Percentiles rank a stretch among this genome's conserved stretches.
Conservation (phyloP, 2,888 invertebrate species). For the Frankliniella fusca region DNA sequence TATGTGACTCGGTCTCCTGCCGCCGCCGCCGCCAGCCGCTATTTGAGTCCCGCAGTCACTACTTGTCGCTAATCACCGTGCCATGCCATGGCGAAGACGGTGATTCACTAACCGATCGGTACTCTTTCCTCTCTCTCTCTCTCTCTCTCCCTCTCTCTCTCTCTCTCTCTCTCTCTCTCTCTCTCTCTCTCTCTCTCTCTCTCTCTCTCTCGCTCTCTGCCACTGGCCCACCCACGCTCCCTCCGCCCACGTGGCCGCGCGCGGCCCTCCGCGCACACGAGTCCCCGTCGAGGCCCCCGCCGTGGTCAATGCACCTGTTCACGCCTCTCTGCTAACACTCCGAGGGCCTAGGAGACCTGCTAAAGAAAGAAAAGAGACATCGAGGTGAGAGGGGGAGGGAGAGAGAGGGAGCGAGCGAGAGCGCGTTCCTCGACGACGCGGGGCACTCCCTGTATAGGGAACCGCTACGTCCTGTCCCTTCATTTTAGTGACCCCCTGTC, state of each 20-base stretch:
- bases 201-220: conserved; percentile 23
- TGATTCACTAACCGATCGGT: background rate
- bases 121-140: conserved; percentile 14
- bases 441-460: no score
- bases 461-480: no score
- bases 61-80: background rate
- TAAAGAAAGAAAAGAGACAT: background rate
- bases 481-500: no score
- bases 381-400: background rate
- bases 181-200: background rate
- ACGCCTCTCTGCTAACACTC: conserved; percentile 5
- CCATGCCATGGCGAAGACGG: background rate
- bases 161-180: conserved; percentile 15
- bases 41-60: no score
- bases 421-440: no score
- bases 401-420: conserved; percentile 28
- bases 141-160: background rate
- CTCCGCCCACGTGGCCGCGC: conserved; percentile 32
- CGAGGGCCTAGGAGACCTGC: background rate
- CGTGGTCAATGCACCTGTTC: background rate
- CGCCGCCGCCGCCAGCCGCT: no score
- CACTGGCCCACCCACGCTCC: conserved; percentile 32
- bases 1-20: no score
- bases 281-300: background rate
- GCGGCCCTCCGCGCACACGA: conserved; percentile 18